Percentiles rank a stretch among this genome's conserved stretches.
Evolutionary conservation across 1,140 invertebrate species (phyloP).

Genomic region (Drosophila elegans): DNA sequence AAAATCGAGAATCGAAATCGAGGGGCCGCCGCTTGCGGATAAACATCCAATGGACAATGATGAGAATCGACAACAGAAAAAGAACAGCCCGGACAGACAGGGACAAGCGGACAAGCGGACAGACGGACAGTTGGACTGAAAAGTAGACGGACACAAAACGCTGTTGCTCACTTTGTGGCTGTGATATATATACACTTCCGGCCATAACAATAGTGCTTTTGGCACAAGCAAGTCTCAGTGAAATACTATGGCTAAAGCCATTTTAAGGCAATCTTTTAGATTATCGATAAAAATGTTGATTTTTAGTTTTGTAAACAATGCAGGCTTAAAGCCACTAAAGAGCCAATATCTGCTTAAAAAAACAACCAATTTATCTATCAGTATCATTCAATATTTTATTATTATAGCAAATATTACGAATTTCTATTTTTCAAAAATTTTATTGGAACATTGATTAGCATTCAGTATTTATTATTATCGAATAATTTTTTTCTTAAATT

Average conservation of each 20-base stretch:
- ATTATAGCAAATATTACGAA: no score
- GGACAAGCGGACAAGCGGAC: constrained; percentile 10
- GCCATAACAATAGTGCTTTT: background rate
- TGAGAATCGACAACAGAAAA: constrained; percentile 57
- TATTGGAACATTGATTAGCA: no score
- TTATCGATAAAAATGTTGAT: no score
- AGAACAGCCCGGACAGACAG: constrained; percentile 38
- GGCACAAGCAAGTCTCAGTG: background rate
- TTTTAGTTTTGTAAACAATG: no score
- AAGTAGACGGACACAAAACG: constrained; percentile 15
- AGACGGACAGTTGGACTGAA: constrained; percentile 19
- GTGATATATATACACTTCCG: background rate
- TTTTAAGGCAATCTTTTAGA: no score
- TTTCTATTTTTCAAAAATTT: no score
- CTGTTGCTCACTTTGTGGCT: constrained; percentile 60
- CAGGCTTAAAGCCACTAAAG: no score
- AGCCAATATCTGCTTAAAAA: no score
- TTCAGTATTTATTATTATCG: background rate
- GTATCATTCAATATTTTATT: no score
- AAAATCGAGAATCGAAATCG: constrained; percentile 24
- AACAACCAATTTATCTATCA: no score
- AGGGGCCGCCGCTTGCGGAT: constrained; percentile 48
- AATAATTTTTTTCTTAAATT: no score
- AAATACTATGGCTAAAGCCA: background rate
- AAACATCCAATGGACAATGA: constrained; percentile 61